Conservation (phyloP, 2,888 invertebrate genomes). For the Gryllus longicercus region DNA sequence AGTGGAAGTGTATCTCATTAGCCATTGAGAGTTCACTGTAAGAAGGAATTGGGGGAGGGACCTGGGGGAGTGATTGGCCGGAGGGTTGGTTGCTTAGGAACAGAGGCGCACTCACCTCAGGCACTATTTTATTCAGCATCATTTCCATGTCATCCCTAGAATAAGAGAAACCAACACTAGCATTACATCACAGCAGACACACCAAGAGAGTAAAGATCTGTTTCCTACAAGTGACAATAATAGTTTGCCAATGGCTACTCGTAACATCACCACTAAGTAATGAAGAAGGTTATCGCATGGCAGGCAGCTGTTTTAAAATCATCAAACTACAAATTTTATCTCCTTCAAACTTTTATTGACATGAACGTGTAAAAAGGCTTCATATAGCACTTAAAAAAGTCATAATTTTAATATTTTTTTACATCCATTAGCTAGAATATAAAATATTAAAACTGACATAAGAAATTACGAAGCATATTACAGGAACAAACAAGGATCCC, state of each 20-base stretch:
- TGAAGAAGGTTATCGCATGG: not conserved
- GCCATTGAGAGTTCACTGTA: not conserved
- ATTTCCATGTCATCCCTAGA: slow-evolving; percentile 95
- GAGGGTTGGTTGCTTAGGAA: not conserved
- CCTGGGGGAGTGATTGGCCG: not conserved
- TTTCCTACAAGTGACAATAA: not conserved
- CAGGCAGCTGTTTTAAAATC: no score
- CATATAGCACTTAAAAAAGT: no score
- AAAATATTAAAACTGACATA: no score
- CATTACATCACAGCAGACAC: slow-evolving; percentile 17
- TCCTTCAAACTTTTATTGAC: no score
- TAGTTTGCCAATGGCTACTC: slow-evolving; percentile 17
- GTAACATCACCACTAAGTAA: slow-evolving; percentile 11
- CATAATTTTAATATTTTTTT: no score
- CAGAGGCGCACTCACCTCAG: slow-evolving; percentile 60
- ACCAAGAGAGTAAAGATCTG: slow-evolving; percentile 10
- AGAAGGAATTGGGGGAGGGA: no score
- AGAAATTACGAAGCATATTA: no score
- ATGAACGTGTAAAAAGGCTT: no score
- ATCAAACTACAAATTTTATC: no score
- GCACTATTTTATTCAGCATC: slow-evolving; percentile 98
- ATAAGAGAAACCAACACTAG: slow-evolving; percentile 32
- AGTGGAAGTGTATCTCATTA: not conserved
- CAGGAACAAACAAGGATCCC: no score
- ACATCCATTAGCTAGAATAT: no score